phyloP scores from a whole-genome alignment of 2,888 invertebrate genomes.

The Gerosis bhagava region DNA sequence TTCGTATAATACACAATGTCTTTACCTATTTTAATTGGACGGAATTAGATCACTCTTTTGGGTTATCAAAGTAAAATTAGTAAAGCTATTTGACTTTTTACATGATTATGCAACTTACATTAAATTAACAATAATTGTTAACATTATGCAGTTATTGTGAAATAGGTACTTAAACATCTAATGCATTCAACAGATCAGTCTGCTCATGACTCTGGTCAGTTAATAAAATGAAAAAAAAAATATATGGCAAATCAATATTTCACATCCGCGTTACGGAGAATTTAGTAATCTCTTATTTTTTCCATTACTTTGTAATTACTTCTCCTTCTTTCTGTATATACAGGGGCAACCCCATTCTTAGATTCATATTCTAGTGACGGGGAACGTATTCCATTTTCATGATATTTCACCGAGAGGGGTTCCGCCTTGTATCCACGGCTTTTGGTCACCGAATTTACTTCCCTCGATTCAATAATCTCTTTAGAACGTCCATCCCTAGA shows the following conservation, averaged over 20 bases:
- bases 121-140: slow-evolving; percentile 56
- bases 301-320: slow-evolving; percentile 74
- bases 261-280: slow-evolving; percentile 22
- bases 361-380: slow-evolving; percentile 58
- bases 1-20: too few species aligned
- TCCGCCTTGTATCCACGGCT: slow-evolving; percentile 81
- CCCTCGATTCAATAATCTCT: slow-evolving; percentile 87
- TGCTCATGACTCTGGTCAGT: slow-evolving; percentile 62
- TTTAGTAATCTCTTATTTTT: slow-evolving; percentile 75
- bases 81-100: slow-evolving; percentile 79
- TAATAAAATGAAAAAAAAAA: slow-evolving; percentile 37
- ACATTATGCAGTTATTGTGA: slow-evolving; percentile 53
- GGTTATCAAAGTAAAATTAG: slow-evolving; percentile 60
- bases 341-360: slow-evolving; percentile 56
- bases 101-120: slow-evolving; percentile 59
- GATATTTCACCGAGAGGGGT: slow-evolving; percentile 72
- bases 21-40: too few species aligned
- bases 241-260: slow-evolving; percentile 38
- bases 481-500: slow-evolving; percentile 84
- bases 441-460: slow-evolving; percentile 87
- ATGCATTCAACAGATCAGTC: slow-evolving; percentile 66
- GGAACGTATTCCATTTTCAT: slow-evolving; percentile 74
- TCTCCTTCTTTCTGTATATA: slow-evolving; percentile 67
- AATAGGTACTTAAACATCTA: slow-evolving; percentile 53
- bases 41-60: slow-evolving; percentile 39